Evolutionary conservation across 1,140 invertebrate genomes (phyloP), one percentile per base, ranked within the genome.

Genomic region (Nebria ingens): DNA sequence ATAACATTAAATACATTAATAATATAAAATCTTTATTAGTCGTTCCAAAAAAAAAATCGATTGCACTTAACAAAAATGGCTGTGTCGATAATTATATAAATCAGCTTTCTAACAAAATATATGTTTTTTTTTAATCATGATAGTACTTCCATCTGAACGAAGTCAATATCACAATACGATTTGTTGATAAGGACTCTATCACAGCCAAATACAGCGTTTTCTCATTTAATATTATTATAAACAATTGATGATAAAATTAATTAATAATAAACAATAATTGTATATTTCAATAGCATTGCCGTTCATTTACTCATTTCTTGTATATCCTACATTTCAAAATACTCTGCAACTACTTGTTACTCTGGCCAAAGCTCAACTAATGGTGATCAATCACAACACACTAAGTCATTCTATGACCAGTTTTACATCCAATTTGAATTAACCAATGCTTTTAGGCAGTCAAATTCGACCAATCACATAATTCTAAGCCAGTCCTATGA

Each of bases 61-160:
- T n/a, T n/a, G n/a, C n/a, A n/a, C n/a, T n/a, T n/a, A n/a, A n/a
- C n/a, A n/a, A n/a, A n/a, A n/a, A n/a, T n/a, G n/a, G n/a, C n/a
- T n/a, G n/a, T n/a, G n/a, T n/a, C n/a, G n/a, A n/a, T n/a, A n/a
- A n/a, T n/a, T n/a, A n/a, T n/a, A n/a, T n/a, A n/a, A n/a, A 20
- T 20, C 19, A 25, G 49, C 23, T 23, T 49, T 49, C 38, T 40
- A 34, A 29, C 57, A 57, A 59, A 59, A 60, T 58, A 63, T 61
- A 64, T 34, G 40, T 11, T 45, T n/a, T n/a, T n/a, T n/a, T 45
- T 45, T 45, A 56, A 60, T 68, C 68, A 71, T 71, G 69, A 71
- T 71, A 71, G 67, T 71, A 71, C 69, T 69, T 63, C 69, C 69
- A 71, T 71, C 69, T 71, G 69, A 70, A 69, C 65, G 69, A 71